Evolutionary conservation across 2,797 vertebrate genomes (phyloP).

Genomic region (Cygnus olor): DNA sequence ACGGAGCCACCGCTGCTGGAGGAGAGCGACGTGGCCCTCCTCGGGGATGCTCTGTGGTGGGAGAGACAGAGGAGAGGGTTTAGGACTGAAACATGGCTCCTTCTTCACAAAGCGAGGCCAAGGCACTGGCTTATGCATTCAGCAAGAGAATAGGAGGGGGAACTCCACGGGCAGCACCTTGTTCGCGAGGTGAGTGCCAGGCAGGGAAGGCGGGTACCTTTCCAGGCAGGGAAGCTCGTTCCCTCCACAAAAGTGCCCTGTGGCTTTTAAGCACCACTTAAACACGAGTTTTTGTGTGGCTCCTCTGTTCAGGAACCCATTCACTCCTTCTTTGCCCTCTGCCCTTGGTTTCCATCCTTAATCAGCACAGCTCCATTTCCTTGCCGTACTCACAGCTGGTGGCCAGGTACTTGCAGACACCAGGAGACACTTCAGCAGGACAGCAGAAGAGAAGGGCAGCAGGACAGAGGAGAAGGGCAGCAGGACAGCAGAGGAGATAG

Average conservation of each 20-base stretch:
- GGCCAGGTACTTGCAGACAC: not conserved
- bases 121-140: not conserved
- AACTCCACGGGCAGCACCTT: not conserved
- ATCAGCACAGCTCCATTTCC: not conserved
- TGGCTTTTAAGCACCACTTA: not conserved
- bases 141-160: not conserved
- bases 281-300: not conserved
- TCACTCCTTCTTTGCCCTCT: not conserved
- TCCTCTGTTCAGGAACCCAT: not conserved
- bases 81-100: not conserved
- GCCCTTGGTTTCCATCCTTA: not conserved
- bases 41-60: not conserved
- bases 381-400: not conserved
- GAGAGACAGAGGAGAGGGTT: not conserved
- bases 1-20: not conserved
- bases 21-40: not conserved
- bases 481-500: not conserved
- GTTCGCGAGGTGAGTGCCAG: accelerated
- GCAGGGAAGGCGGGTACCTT: not conserved
- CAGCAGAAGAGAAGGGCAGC: not conserved
- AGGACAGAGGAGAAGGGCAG: not conserved
- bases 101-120: not conserved
- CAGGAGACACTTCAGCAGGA: not conserved
- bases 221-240: not conserved
- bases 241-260: not conserved